phyloP scores from a whole-genome alignment of 2,888 invertebrate genomes.

The Nasonia oneida region DNA sequence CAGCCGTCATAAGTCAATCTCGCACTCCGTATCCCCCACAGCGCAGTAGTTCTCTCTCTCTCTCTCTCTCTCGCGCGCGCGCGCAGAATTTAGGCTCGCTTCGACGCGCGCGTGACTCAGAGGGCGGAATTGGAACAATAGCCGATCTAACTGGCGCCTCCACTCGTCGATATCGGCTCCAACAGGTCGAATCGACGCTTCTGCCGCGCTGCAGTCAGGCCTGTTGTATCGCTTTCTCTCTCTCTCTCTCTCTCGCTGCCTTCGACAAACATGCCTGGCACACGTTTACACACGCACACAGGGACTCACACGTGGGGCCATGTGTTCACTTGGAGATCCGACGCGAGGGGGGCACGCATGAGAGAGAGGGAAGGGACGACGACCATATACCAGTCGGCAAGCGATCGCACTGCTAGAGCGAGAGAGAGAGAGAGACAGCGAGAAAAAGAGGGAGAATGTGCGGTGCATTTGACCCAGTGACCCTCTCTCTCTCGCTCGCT shows the following conservation, averaged over 20 bases:
- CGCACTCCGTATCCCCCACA: neutral
- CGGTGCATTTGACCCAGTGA: slow-evolving; percentile 77
- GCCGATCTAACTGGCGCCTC: slow-evolving; percentile 37
- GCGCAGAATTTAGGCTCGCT: neutral
- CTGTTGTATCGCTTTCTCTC: neutral
- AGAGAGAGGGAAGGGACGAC: slow-evolving; percentile 33
- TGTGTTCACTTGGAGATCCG: slow-evolving; percentile 69
- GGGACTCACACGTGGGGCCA: slow-evolving; percentile 68
- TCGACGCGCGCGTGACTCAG: slow-evolving; percentile 25
- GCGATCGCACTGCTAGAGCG: neutral
- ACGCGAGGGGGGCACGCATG: slow-evolving; percentile 53
- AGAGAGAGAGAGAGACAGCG: slow-evolving; percentile 10
- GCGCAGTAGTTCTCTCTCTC: neutral
- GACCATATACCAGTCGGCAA: neutral
- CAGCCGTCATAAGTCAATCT: slow-evolving; percentile 18
- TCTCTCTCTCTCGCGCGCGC: neutral
- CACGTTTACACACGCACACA: slow-evolving; percentile 49
- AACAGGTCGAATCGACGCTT: slow-evolving; percentile 55
- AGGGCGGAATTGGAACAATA: slow-evolving; percentile 54
- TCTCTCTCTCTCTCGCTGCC: neutral
- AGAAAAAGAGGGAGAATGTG: slow-evolving; percentile 4
- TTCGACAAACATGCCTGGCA: slow-evolving; percentile 62
- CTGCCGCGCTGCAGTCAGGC: slow-evolving; percentile 18
- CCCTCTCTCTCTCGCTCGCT: slow-evolving; percentile 67
- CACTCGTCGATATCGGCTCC: slow-evolving; percentile 33